phyloP scores from a whole-genome alignment of 1,140 invertebrate species.

The Aphelenchoides besseyi region DNA sequence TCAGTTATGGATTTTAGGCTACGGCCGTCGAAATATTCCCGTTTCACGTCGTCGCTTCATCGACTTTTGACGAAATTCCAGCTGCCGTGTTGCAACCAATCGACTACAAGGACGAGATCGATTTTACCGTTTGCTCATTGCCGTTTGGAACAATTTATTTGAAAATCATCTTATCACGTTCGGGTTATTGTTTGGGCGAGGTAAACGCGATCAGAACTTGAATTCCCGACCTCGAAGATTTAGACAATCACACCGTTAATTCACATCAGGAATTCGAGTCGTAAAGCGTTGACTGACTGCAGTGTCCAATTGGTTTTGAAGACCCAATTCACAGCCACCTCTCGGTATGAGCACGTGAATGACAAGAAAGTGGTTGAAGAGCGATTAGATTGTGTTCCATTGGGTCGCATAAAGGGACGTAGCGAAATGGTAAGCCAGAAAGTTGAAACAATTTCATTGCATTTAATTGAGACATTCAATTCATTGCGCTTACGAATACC shows the following conservation, averaged over 20 bases:
- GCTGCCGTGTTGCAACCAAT: conserved; percentile 47
- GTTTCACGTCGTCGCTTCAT: conserved; percentile 50
- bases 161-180: conserved; percentile 47
- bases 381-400: conserved; percentile 40
- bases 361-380: conserved; percentile 57
- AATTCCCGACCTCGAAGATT: neutral
- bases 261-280: conserved; percentile 47
- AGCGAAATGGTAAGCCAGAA: conserved; percentile 45
- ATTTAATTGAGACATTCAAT: conserved; percentile 45
- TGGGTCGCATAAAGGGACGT: conserved; percentile 47
- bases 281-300: conserved; percentile 55
- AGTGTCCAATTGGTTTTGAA: conserved; percentile 52
- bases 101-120: conserved; percentile 59
- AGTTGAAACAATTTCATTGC: neutral
- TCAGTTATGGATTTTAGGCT: neutral
- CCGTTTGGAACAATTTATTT: conserved; percentile 57
- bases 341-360: conserved; percentile 58
- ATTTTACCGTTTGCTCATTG: conserved; percentile 58
- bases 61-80: conserved; percentile 58
- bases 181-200: conserved; percentile 54
- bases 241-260: conserved; percentile 34
- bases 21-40: conserved; percentile 50
- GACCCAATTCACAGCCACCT: conserved; percentile 39
- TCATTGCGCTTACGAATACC: conserved; percentile 44
- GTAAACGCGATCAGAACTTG: conserved; percentile 24